A percentile compares a stretch with the other conserved stretches of the same genome.
Evolutionary conservation across 1,140 invertebrate genomes (phyloP).

Genomic region (Gonatopus flavifemur): DNA sequence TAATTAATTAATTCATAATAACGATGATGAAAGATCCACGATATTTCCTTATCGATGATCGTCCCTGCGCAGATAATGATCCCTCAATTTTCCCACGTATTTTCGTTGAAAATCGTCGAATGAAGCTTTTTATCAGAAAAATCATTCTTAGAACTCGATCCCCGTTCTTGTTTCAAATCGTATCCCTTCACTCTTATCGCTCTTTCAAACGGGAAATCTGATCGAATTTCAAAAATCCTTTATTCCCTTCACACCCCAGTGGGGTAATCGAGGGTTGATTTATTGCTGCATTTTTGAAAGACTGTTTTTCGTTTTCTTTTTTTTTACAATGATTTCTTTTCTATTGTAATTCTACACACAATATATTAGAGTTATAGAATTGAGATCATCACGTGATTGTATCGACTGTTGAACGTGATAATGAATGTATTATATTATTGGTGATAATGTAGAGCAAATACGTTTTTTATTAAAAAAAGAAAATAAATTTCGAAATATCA

Average conservation of each 20-base stretch:
- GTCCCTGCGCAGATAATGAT: too few species aligned
- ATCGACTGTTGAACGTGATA: slow-evolving; percentile 14
- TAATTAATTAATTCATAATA: too few species aligned
- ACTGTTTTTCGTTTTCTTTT: slow-evolving; percentile 26
- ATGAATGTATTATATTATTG: slow-evolving; percentile 27
- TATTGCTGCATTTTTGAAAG: slow-evolving; percentile 28
- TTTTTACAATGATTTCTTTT: slow-evolving; percentile 10
- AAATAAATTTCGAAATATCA: not conserved
- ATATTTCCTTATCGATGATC: too few species aligned
- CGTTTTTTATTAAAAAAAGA: slow-evolving; percentile 18
- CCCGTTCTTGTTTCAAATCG: not conserved
- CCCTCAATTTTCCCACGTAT: too few species aligned
- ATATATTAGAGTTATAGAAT: slow-evolving; percentile 15
- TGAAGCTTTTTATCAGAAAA: too few species aligned
- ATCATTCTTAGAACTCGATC: slow-evolving; percentile 1
- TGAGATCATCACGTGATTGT: slow-evolving; percentile 11
- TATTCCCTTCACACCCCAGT: too few species aligned
- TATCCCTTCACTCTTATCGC: slow-evolving; percentile 15
- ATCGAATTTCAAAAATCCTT: slow-evolving; percentile 3
- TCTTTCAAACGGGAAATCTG: slow-evolving; percentile 4
- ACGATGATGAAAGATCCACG: too few species aligned
- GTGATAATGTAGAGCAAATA: slow-evolving; percentile 25
- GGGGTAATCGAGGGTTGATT: slow-evolving; percentile 14
- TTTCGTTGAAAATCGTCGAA: too few species aligned
- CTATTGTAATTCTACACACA: slow-evolving; percentile 16